phyloP scores from a whole-genome alignment of 1,140 invertebrate species.

The Lepidurus arcticus region DNA sequence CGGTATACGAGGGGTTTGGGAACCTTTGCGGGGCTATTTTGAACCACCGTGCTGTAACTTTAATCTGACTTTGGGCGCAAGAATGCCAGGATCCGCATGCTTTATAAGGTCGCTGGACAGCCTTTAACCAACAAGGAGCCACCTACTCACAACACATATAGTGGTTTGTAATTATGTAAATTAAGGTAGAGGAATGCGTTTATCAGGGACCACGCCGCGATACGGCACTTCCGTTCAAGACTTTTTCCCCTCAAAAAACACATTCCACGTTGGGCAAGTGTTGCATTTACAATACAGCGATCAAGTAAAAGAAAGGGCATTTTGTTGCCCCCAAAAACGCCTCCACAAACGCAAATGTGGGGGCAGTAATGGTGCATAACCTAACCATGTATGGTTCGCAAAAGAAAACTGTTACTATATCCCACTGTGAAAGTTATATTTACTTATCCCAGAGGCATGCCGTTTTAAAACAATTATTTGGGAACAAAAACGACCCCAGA shows the following conservation, averaged over 20 bases:
- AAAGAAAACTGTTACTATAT: neutral
- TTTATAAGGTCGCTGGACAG: conserved; percentile 3
- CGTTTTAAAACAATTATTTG: no score
- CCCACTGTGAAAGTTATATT: neutral
- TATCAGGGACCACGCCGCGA: neutral
- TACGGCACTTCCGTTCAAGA: neutral
- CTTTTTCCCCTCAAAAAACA: neutral
- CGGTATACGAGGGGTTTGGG: neutral
- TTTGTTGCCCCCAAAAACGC: neutral
- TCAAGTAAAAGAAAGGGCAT: neutral
- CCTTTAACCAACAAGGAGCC: neutral
- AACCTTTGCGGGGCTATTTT: neutral
- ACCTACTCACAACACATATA: conserved; percentile 10
- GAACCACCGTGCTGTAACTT: neutral
- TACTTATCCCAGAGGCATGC: neutral
- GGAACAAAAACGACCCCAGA: no score
- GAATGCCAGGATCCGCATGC: neutral
- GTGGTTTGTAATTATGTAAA: conserved; percentile 4
- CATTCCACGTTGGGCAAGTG: neutral
- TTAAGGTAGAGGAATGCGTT: neutral
- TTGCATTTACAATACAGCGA: neutral
- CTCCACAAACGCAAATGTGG: neutral
- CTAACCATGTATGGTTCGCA: neutral
- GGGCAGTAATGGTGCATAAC: neutral
- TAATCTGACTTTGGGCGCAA: neutral